phyloP scores from a whole-genome alignment of 1,140 invertebrate species.

The Apis dorsata region DNA sequence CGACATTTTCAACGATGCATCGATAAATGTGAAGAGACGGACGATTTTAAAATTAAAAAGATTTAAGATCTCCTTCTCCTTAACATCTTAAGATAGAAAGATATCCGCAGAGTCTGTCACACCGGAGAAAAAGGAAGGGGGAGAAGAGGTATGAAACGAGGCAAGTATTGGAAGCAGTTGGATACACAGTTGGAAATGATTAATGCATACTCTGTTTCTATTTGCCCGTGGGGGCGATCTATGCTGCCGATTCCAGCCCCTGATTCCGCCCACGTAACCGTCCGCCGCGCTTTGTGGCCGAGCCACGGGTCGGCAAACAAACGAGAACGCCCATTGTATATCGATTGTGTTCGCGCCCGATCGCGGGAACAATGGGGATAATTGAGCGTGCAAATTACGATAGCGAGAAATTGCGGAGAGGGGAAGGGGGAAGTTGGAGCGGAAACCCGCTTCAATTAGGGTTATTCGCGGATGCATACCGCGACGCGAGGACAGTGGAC shows the following conservation, averaged over 20 bases:
- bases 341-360: constrained; percentile 62
- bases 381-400: constrained; percentile 64
- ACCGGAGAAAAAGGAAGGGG: not conserved
- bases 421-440: not conserved
- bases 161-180: too few relatives aligned
- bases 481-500: not conserved
- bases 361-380: constrained; percentile 61
- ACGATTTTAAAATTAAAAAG: too few relatives aligned
- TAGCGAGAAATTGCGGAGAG: constrained; percentile 25
- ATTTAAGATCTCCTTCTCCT: too few relatives aligned
- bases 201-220: constrained; percentile 45
- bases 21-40: too few relatives aligned
- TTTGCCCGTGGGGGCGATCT: constrained; percentile 55
- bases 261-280: constrained; percentile 59
- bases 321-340: constrained; percentile 63
- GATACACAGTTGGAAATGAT: not conserved
- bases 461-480: not conserved
- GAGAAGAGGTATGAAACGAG: not conserved
- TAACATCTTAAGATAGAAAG: too few relatives aligned
- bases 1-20: too few relatives aligned
- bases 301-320: constrained; percentile 58
- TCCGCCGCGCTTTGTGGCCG: constrained; percentile 51
- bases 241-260: constrained; percentile 43
- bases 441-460: constrained; percentile 20
- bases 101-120: not conserved